Conservation (phyloP, 2,888 invertebrate genomes). For the Apomyelois bistriatella region DNA sequence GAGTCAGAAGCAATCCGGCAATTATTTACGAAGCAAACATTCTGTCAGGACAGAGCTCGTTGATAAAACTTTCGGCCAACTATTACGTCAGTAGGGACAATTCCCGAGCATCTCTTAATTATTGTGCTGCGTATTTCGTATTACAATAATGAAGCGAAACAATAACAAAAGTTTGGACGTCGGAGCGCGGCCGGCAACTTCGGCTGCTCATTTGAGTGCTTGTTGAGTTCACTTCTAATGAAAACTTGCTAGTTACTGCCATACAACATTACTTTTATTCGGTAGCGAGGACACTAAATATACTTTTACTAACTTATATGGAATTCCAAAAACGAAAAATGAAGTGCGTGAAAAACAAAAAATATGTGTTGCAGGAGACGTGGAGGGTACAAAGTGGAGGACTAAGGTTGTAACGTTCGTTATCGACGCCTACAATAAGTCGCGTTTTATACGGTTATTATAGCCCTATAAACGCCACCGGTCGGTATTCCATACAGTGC, state of each 20-base stretch:
- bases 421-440: constrained; percentile 79
- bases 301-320: constrained; percentile 22
- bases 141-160: constrained; percentile 78
- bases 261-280: constrained; percentile 61
- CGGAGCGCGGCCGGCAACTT: constrained; percentile 61
- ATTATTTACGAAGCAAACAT: constrained; percentile 65
- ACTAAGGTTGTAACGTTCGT: constrained; percentile 69
- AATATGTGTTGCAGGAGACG: constrained; percentile 37
- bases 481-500: constrained; percentile 77
- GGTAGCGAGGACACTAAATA: constrained; percentile 43
- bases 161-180: constrained; percentile 76
- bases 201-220: constrained; percentile 71
- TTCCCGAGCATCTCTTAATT: constrained; percentile 74
- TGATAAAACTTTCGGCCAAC: constrained; percentile 66
- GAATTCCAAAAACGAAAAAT: constrained; percentile 34
- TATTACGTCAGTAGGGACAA: constrained; percentile 66
- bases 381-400: constrained; percentile 49
- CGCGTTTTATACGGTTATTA: constrained; percentile 80
- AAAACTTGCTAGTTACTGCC: constrained; percentile 71
- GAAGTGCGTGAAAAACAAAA: constrained; percentile 40
- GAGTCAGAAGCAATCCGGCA: constrained; percentile 50
- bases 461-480: constrained; percentile 78
- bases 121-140: constrained; percentile 73
- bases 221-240: constrained; percentile 68
- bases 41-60: constrained; percentile 52